Percentiles rank a stretch among this genome's conserved stretches.
Conservation (phyloP, 1,140 invertebrate species). For the Eciton burchellii region DNA sequence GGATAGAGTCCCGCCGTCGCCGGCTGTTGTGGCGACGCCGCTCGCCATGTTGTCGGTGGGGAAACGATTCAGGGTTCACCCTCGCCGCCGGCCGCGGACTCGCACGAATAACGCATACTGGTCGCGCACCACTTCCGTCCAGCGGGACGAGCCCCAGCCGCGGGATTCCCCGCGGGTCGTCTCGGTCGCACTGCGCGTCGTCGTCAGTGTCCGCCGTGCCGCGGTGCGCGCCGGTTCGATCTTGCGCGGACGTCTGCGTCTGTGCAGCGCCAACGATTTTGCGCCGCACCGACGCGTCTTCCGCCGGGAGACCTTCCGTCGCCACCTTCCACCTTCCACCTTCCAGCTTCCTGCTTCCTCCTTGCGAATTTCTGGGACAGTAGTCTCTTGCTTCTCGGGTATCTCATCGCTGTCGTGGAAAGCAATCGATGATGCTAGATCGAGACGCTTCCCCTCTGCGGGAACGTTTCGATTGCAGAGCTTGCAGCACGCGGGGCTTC, state of each 20-base stretch:
- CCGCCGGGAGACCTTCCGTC: not conserved
- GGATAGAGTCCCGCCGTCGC: not conserved
- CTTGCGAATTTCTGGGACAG: constrained; percentile 5
- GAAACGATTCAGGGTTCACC: not conserved
- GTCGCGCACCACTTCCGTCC: constrained; percentile 20
- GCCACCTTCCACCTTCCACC: too few species aligned
- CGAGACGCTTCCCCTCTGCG: too few species aligned
- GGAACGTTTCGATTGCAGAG: too few species aligned
- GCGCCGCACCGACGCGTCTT: not conserved
- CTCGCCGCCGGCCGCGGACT: not conserved
- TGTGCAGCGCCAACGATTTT: constrained; percentile 71
- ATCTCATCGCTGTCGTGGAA: too few species aligned
- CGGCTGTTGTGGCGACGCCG: not conserved
- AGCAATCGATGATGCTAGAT: too few species aligned
- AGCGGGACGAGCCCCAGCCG: constrained; percentile 25
- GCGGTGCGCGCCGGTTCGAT: constrained; percentile 63
- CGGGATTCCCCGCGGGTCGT: not conserved
- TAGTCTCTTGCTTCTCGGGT: too few species aligned
- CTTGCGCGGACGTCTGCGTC: constrained; percentile 65
- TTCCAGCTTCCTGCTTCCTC: not conserved
- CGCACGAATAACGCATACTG: constrained; percentile 22
- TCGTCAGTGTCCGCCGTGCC: constrained; percentile 49
- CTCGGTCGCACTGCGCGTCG: constrained; percentile 28
- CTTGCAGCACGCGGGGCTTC: too few species aligned
- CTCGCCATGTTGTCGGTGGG: not conserved